Base-by-base conservation (phyloP, 2,888 invertebrate genomes). In the Falcaria lacertinaria region DNA sequence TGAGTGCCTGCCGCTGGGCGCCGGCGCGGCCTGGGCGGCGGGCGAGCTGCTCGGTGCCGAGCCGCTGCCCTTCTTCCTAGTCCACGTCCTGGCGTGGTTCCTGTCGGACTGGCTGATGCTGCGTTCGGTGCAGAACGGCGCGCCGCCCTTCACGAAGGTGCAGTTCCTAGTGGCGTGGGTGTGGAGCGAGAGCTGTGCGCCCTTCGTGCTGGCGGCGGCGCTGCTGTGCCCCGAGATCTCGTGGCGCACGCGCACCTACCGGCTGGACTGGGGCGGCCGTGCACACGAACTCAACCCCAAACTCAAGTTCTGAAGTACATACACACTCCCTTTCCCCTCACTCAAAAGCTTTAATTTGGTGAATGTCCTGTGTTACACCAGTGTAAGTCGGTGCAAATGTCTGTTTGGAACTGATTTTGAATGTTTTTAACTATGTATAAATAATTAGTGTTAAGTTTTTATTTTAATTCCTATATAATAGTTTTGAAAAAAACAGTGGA, bases 111-210 rank as follows among this genome's bases (percentile, higher is more conserved):
- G 98, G 95, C 90, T 96, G 66, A 92, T 99, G 64, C 90, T 99
- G 63, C 93, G 94, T 53, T 92, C 96, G 55, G 95, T 98, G 62
- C 97, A 96, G 92, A 97, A 97, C 79, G 97, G 97, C 35, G 93
- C 97, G 34, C 90, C 98, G 57, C 96, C 98, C 14, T 98, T 98
- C 87, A 96, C 95, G 64, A 97, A 98, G 90, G 95, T 96, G 76
- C 97, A 98, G 81, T 99, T 97, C 77, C 93, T 98, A 41, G 92
- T 97, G 43, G 97, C 96, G 22, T 99, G 99, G 99, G 88, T 97
- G 67, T 95, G 98, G 83, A 94, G 98, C 51, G 99, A 99, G 90
- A 90, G 93, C 40, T 94, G 95, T 60, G 96, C 98, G 50, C 96
- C 98, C 2, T 95, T 97, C 72, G 91, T 98, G 51, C 96, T 98